Evolutionary conservation across 2,888 invertebrate species (phyloP).

Genomic region (Neoascia interrupta): DNA sequence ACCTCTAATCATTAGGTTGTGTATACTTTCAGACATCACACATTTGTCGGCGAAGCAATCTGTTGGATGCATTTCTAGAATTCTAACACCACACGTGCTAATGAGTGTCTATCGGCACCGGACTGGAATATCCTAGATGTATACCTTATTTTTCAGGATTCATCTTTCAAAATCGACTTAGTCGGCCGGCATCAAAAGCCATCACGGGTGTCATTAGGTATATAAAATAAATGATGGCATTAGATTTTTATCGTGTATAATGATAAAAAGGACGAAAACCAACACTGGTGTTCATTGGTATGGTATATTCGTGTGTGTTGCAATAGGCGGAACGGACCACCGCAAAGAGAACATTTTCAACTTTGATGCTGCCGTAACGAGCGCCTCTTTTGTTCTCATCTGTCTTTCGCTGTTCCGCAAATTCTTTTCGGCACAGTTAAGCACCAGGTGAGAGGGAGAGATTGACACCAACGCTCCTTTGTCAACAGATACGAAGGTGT

Average conservation of each 20-base stretch:
- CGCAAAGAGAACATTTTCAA: constrained; percentile 77
- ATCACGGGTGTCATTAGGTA: constrained; percentile 48
- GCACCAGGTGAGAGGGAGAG: constrained; percentile 70
- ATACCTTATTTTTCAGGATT: constrained; percentile 56
- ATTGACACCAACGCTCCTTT: constrained; percentile 69
- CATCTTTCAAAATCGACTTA: constrained; percentile 1
- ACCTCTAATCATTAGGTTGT: constrained; percentile 34
- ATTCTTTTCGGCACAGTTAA: constrained; percentile 69
- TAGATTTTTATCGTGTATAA: constrained; percentile 12
- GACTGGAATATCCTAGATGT: constrained; percentile 46
- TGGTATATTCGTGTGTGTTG: constrained; percentile 23
- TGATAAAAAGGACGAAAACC: constrained; percentile 57
- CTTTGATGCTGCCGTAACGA: constrained; percentile 79
- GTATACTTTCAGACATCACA: constrained; percentile 46
- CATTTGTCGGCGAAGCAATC: constrained; percentile 9
- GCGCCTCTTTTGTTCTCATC: constrained; percentile 72
- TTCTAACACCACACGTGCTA: constrained; percentile 71
- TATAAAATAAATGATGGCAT: constrained; percentile 45
- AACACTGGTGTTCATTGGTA: too few relatives aligned
- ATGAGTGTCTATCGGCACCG: constrained; percentile 62
- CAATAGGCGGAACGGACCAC: constrained; percentile 74
- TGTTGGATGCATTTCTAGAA: constrained; percentile 19
- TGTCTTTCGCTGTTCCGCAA: constrained; percentile 77
- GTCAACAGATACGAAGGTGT: constrained; percentile 75
- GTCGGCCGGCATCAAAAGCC: constrained; percentile 55